phyloP scores from a whole-genome alignment of 1,140 invertebrate species.

The Diachasma alloeum region DNA sequence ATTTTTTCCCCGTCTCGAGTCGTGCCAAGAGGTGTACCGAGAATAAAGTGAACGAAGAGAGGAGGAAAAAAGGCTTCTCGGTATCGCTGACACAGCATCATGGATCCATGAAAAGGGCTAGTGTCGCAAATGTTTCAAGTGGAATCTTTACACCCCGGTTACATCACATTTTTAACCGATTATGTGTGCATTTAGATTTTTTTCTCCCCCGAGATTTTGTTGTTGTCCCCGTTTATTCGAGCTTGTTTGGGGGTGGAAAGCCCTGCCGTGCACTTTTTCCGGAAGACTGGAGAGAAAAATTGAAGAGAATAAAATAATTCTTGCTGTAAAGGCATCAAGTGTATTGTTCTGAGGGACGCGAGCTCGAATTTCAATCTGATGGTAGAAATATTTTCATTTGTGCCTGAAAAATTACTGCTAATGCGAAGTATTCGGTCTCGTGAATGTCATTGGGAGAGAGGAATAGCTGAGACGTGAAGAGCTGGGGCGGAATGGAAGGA shows the following conservation, averaged over 20 bases:
- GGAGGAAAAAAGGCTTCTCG: constrained; percentile 35
- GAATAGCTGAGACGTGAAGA: not conserved
- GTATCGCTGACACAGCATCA: constrained; percentile 47
- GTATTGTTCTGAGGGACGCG: too few species aligned
- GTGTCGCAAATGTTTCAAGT: constrained; percentile 43
- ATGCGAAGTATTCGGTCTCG: not conserved
- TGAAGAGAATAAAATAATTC: not conserved
- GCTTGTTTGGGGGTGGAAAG: not conserved
- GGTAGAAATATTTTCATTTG: not conserved
- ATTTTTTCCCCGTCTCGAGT: constrained; percentile 11
- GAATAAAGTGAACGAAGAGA: constrained; percentile 16
- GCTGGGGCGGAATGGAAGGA: not conserved
- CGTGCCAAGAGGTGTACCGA: constrained; percentile 20
- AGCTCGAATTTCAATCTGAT: too few species aligned
- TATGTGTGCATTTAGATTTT: constrained; percentile 19
- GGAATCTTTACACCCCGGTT: constrained; percentile 41
- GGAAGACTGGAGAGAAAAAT: not conserved
- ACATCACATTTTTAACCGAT: constrained; percentile 40
- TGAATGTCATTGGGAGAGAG: not conserved
- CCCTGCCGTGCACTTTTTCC: not conserved
- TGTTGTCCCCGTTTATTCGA: constrained; percentile 11
- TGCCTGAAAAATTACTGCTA: not conserved
- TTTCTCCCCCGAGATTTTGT: constrained; percentile 13
- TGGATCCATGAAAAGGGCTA: constrained; percentile 36
- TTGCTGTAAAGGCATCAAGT: not conserved